phyloP scores from a whole-genome alignment of 2,888 invertebrate species.

The Eurytoma californica region DNA sequence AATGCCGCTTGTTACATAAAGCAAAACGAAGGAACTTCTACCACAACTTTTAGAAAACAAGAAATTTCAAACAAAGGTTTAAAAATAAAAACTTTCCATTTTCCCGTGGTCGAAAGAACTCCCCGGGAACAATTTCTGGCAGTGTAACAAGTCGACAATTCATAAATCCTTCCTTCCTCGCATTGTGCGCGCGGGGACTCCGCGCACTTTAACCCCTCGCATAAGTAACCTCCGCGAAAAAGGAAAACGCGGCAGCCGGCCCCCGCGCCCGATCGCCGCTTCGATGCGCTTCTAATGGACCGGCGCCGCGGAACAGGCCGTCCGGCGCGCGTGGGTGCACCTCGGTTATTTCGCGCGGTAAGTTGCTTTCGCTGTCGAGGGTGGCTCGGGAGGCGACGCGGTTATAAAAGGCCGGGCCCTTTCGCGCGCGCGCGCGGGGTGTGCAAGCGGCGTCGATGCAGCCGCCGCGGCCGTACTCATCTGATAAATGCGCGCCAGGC shows the following conservation, averaged over 20 bases:
- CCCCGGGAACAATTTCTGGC: too few species aligned
- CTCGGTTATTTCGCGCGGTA: background rate
- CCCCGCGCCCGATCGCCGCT: background rate
- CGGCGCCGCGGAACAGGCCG: background rate
- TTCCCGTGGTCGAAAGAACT: too few species aligned
- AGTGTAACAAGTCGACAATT: too few species aligned
- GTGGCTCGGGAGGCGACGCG: background rate
- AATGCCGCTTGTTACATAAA: too few species aligned
- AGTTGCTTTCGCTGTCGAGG: slow-evolving; percentile 47
- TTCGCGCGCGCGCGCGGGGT: background rate
- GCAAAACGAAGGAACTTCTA: too few species aligned
- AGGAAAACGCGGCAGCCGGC: background rate
- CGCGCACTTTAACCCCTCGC: slow-evolving; percentile 23
- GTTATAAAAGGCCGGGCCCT: slow-evolving; percentile 4
- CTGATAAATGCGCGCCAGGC: background rate
- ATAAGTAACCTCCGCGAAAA: slow-evolving; percentile 17
- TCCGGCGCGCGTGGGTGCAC: background rate
- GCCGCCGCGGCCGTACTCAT: background rate
- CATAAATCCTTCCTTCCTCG: background rate
- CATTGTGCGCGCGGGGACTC: background rate
- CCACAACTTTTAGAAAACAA: too few species aligned
- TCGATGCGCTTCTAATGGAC: background rate
- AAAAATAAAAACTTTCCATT: too few species aligned
- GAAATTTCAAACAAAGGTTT: too few species aligned
- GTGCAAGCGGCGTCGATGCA: background rate